Evolutionary conservation across 2,797 vertebrate genomes (phyloP).

Genomic region (Arctocebus calabarensis): DNA sequence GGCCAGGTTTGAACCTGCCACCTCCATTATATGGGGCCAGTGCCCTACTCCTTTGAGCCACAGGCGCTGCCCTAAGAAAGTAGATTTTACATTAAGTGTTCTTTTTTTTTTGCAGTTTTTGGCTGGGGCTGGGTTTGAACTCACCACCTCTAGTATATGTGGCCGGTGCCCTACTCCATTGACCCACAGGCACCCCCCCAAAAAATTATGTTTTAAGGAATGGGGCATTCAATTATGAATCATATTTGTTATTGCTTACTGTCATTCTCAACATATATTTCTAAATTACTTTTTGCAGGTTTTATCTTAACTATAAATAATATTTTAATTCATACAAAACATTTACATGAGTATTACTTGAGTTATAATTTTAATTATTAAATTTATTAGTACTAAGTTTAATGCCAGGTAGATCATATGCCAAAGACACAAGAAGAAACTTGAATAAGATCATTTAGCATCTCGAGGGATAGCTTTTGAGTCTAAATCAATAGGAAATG

Average conservation of each 20-base stretch:
- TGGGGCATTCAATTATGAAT: background rate
- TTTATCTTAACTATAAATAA: constrained; percentile 28
- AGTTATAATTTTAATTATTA: background rate
- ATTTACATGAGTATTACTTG: background rate
- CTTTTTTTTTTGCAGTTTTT: no score
- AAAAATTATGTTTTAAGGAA: background rate
- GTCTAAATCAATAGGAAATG: background rate
- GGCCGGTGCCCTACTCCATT: no score
- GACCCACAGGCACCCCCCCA: no score
- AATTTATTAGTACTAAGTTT: background rate
- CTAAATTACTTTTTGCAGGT: background rate
- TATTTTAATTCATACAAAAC: background rate
- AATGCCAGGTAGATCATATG: background rate
- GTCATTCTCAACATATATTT: background rate
- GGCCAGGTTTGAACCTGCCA: no score
- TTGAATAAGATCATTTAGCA: background rate
- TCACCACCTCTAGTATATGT: no score
- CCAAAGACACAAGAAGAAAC: background rate
- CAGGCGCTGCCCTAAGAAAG: no score
- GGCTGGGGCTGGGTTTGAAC: no score
- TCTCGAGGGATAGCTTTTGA: background rate
- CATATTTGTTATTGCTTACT: constrained; percentile 1
- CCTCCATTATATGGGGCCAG: no score
- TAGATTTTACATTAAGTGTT: no score
- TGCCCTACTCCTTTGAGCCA: no score